These are phyloP conservation scores for Prunella strophiata DNA, from an alignment of 2,797 vertebrate genomes.

Conservation along the genomic window DNA sequence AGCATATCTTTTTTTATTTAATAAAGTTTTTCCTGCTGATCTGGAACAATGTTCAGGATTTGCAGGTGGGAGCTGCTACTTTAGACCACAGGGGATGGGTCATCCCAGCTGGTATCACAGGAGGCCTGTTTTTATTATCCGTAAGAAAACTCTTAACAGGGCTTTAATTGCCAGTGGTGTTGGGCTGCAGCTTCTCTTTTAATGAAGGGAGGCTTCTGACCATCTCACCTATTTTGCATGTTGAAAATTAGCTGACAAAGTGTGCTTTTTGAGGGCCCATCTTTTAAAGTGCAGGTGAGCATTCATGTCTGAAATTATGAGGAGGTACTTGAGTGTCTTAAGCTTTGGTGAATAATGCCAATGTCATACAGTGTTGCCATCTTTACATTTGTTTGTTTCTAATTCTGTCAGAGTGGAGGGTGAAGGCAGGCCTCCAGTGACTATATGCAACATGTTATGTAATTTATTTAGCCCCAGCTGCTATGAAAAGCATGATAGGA, in stretches of 20 bases:
- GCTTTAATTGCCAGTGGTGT: neutral
- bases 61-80: neutral
- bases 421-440: neutral
- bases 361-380: neutral
- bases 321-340: neutral
- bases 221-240: neutral
- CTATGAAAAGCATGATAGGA: neutral
- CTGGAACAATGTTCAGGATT: neutral
- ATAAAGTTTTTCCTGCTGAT: neutral
- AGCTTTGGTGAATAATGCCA: neutral
- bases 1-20: neutral
- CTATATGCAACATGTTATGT: rapidly evolving
- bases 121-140: neutral
- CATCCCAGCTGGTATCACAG: neutral
- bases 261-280: neutral
- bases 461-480: neutral
- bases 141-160: neutral
- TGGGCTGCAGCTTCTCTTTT: neutral
- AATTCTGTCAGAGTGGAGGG: neutral
- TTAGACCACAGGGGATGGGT: neutral
- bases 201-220: neutral
- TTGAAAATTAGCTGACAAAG: neutral
- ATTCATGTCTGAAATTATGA: neutral
- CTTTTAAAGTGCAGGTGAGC: neutral
- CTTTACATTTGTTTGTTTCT: neutral